Base-by-base conservation (phyloP, 1,140 invertebrate genomes). In the Coenobita brevimanus region DNA sequence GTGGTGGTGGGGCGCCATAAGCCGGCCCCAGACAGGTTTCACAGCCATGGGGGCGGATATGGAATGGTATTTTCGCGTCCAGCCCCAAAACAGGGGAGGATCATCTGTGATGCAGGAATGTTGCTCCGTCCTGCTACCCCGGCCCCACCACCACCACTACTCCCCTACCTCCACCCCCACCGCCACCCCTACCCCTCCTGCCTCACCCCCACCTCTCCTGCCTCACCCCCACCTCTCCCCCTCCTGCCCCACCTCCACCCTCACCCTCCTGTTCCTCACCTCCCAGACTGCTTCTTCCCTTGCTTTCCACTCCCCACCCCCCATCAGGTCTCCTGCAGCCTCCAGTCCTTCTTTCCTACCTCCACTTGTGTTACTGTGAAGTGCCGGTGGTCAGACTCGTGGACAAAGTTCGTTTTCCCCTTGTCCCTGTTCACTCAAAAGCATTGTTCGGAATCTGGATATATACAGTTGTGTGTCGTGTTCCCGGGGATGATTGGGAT, bases 51-150 rank as follows among this genome's bases (percentile, higher is more conserved):
- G 69, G 67, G 71, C 82, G 71, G 69, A 84, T 84, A 75, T 84
- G 82, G 82, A 84, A 84, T 84, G 82, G 82, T 84, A 84, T 84
- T 84, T 84, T 84, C 82, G 71, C 82, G 69, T 84, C 33, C 64
- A 75, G 67, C 75, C 69, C 82, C 71, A 84, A 84, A 67, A 84
- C 17, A 8, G 46, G 38, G 82, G 82, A 33, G 50, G 43, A 60
- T 41, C 82, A 84, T 84, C 82, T 75, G 54, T 60, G 71, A 84
- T 84, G 82, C 82, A 84, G 82, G 82, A 84, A 84, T 84, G 82
- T 76, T 84, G 82, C 60, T 46, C 76, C 50, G n/a, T 76, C 43
- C 54, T 60, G 46, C 62, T 46, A 17, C 81, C 38, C 64, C 50
- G 62, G 60, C 81, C 17, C 1, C 43, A 43, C 41, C 81, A 24